A percentile compares a stretch with the other conserved stretches of the same genome.
These are phyloP conservation scores for Saccopteryx bilineata DNA, from an alignment of 2,113 vertebrate genomes.

Conservation along the genomic window DNA sequence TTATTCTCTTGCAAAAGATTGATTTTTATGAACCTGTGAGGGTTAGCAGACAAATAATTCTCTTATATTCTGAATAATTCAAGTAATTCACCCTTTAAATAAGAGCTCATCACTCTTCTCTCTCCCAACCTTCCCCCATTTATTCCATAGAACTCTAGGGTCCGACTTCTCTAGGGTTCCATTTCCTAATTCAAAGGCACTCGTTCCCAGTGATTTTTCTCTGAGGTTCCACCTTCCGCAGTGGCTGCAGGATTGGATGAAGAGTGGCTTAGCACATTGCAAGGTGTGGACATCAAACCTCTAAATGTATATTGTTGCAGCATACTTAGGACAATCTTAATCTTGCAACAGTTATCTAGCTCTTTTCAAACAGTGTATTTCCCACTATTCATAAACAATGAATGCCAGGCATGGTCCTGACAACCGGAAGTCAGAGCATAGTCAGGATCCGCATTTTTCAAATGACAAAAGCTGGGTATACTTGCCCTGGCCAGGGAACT, in stretches of 20 bases:
- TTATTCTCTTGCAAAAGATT: slow-evolving; percentile 71
- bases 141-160: background rate
- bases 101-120: slow-evolving; percentile 39
- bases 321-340: accelerated
- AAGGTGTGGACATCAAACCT: accelerated
- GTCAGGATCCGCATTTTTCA: no score
- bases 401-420: accelerated
- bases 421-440: accelerated
- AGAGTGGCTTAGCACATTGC: accelerated
- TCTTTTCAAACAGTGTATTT: background rate
- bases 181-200: background rate
- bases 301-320: accelerated
- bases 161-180: slow-evolving; percentile 46
- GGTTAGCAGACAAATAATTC: slow-evolving; percentile 75
- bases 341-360: accelerated
- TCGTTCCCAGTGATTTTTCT: accelerated
- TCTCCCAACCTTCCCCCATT: slow-evolving; percentile 21
- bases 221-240: accelerated
- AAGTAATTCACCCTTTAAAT: slow-evolving; percentile 74
- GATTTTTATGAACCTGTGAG: slow-evolving; percentile 79
- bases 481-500: background rate
- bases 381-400: accelerated
- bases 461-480: accelerated
- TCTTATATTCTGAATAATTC: slow-evolving; percentile 72
- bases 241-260: accelerated